Evolutionary conservation across 2,113 vertebrate species (phyloP).

Genomic region (Sinocyclocheilus anophthalmus): DNA sequence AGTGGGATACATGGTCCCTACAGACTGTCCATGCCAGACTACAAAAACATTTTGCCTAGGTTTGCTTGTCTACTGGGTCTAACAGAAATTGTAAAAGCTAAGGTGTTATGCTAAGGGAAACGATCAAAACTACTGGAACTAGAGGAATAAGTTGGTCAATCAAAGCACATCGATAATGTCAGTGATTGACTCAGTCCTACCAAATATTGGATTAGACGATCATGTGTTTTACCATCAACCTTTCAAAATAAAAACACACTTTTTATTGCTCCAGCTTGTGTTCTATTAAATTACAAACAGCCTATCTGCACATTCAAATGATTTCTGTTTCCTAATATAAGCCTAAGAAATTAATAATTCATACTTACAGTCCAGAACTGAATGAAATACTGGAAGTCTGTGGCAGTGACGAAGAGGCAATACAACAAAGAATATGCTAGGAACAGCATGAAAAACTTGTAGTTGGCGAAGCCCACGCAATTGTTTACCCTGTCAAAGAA

Average conservation of each 20-base stretch:
- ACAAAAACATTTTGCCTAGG: neutral
- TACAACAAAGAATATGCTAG: conserved; percentile 94
- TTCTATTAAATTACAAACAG: neutral
- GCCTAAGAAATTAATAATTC: neutral
- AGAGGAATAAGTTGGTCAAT: conserved; percentile 11
- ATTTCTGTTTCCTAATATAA: conserved; percentile 2
- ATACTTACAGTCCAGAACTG: conserved; percentile 95
- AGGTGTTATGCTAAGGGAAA: neutral
- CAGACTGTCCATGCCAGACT: neutral
- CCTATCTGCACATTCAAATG: neutral
- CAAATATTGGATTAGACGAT: conserved; percentile 75
- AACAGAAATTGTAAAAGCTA: neutral
- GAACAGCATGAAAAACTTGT: conserved; percentile 98
- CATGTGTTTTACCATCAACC: conserved; percentile 74
- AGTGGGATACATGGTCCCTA: neutral
- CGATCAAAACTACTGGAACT: conserved; percentile 20
- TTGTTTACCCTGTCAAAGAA: conserved; percentile 92
- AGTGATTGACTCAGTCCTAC: conserved; percentile 61
- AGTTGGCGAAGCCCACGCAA: conserved; percentile 99
- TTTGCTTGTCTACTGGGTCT: neutral
- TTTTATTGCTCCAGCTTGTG: neutral
- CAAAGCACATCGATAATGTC: no score
- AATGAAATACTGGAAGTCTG: conserved; percentile 96
- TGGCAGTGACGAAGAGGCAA: conserved; percentile 96
- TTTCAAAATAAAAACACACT: conserved; percentile 62